Evolutionary conservation across 1,140 invertebrate genomes (phyloP), one percentile per base, ranked within the genome.

Genomic region (Polypedilum pembai): DNA sequence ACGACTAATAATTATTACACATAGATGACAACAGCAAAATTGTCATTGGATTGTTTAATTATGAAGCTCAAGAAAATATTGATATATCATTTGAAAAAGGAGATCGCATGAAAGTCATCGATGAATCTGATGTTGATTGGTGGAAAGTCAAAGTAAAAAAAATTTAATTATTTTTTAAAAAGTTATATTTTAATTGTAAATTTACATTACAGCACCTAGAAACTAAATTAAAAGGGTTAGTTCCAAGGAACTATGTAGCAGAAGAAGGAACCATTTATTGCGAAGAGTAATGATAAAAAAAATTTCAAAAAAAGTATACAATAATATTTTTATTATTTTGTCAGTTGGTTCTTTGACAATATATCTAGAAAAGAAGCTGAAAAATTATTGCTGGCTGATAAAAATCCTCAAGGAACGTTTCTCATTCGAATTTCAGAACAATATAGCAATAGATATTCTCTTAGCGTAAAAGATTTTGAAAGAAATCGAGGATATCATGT

Each of bases 301-400:
- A 63, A 73, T n/a, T 33, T 33, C 24, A 33, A 1, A 5, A 33
- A 5, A 33, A 76, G 75, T 33, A n/a, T n/a, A n/a, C n/a, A n/a
- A n/a, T n/a, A n/a, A n/a, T n/a, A n/a, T 8, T 7, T 41, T 33
- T 33, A 33, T 12, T 40, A 73, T 21, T 75, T 74, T 87, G 88
- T n/a, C 84, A 98, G 96, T 83, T 99, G 98, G 97, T 99, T 96
- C 85, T 98, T 98, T 84, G 95, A 96, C 76, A 93, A 95, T 81
- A 94, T 99, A 45, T 94, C 94, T 56, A 87, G 98, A 76, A 96
- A 96, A 83, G 95, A 98, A 83, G 95, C 97, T 2, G 97, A 98
- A 80, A 97, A 98, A 81, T 85, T 98, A 20, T 87, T 99, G 18
- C 83, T 98, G 79, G 89, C 91, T 7, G 92, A 92, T 76, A 94